phyloP scores from a whole-genome alignment of 2,113 vertebrate genomes.

The Brachypteracias leptosomus region DNA sequence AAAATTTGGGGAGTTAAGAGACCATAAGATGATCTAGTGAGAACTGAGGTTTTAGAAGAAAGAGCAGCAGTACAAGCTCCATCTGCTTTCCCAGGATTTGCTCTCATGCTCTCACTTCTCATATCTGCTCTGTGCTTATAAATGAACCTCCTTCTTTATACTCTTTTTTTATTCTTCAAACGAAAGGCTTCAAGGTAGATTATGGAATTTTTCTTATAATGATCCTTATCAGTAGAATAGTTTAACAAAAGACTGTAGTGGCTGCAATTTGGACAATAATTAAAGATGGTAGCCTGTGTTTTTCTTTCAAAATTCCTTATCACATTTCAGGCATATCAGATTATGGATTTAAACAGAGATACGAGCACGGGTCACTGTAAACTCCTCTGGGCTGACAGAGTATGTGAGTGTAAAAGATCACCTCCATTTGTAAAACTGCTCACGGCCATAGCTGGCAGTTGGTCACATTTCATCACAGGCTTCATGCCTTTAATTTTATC shows the following conservation, averaged over 20 bases:
- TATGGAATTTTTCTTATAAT: not conserved
- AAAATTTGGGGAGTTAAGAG: not conserved
- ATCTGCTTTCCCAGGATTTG: conserved; percentile 33
- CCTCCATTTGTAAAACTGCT: not conserved
- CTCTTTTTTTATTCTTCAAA: not conserved
- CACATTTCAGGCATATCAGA: not conserved
- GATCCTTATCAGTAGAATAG: not conserved
- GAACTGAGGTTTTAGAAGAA: conserved; percentile 31
- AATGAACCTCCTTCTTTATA: not conserved
- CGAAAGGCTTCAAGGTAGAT: not conserved
- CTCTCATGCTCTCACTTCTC: conserved; percentile 13
- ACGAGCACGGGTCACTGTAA: not conserved
- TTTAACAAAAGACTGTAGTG: not conserved
- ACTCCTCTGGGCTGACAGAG: not conserved
- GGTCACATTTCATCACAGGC: not conserved
- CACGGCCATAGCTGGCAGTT: not conserved
- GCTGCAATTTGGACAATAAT: not conserved
- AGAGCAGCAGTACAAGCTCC: not conserved
- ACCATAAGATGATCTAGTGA: not conserved
- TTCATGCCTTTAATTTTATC: not conserved
- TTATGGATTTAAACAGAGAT: not conserved
- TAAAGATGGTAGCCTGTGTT: not conserved
- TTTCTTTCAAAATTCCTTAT: not conserved
- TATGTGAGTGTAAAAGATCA: not conserved
- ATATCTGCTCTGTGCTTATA: not conserved